Evolutionary conservation across 2,113 vertebrate genomes (phyloP).

Genomic region (Pollimyrus isidori): DNA sequence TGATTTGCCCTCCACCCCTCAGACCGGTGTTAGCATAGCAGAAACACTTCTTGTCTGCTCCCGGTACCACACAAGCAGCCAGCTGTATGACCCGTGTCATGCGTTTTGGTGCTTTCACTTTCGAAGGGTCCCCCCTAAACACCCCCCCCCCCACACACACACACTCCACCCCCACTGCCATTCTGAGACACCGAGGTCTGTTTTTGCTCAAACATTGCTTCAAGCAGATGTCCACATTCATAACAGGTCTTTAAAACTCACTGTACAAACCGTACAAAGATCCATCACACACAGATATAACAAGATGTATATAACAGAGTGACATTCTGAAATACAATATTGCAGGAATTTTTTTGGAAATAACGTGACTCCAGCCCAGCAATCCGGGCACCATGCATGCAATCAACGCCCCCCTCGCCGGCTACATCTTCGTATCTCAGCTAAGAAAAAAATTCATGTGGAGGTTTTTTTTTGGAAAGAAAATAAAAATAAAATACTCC

Average conservation of each 20-base stretch:
- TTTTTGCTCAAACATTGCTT: background rate
- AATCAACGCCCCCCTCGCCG: background rate
- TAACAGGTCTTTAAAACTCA: background rate
- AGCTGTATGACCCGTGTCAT: background rate
- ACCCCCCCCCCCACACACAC: background rate
- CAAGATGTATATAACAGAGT: background rate
- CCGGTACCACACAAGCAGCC: conserved; percentile 14
- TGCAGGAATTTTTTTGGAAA: background rate
- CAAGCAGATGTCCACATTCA: background rate
- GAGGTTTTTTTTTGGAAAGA: background rate
- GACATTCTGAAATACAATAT: background rate
- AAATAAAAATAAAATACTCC: background rate
- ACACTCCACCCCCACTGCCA: background rate
- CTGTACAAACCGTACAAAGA: background rate
- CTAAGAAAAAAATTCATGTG: background rate
- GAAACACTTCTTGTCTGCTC: conserved; percentile 35
- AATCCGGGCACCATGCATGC: background rate
- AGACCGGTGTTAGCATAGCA: conserved; percentile 39
- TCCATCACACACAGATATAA: background rate
- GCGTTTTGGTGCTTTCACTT: background rate
- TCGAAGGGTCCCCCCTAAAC: background rate
- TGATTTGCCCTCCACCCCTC: conserved; percentile 43
- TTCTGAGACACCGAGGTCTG: background rate
- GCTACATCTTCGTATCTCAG: background rate
- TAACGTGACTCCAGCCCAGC: background rate